A percentile compares a stretch with the other conserved stretches of the same genome.
Evolutionary conservation across 2,113 vertebrate genomes (phyloP).

Genomic region (Sebastes fasciatus): DNA sequence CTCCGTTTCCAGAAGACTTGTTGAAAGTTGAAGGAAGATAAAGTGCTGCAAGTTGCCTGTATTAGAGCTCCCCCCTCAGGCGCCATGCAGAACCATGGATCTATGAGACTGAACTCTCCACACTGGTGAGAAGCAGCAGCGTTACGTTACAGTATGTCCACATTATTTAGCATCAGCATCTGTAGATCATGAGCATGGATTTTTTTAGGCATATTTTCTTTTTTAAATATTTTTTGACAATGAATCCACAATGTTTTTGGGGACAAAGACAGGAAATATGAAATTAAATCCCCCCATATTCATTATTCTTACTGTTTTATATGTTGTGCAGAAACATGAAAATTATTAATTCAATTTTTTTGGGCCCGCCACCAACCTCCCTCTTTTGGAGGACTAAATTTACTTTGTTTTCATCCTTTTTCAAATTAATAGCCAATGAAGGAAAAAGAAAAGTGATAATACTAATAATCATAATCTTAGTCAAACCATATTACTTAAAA

Average conservation of each 20-base stretch:
- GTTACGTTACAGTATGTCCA: not conserved
- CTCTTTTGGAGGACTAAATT: no score
- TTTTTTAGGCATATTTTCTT: not conserved
- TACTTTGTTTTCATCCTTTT: no score
- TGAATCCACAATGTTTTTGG: not conserved
- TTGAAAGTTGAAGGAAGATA: conserved; percentile 62
- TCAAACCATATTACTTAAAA: no score
- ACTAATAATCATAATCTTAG: no score
- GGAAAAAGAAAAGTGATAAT: no score
- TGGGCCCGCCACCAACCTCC: no score
- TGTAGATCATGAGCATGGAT: not conserved
- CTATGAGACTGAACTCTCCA: not conserved
- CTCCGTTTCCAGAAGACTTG: conserved; percentile 63
- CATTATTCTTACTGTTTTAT: not conserved
- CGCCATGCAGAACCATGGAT: conserved; percentile 37
- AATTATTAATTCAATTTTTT: no score
- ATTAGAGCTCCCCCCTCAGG: conserved; percentile 88
- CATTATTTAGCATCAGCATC: conserved; percentile 2
- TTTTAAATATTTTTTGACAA: not conserved
- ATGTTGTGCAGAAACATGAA: not conserved
- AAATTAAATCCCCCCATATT: not conserved
- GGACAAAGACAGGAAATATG: not conserved
- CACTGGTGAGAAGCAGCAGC: conserved; percentile 16
- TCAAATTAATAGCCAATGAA: no score
- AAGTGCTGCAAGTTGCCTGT: conserved; percentile 77